These are phyloP conservation scores for Xiphophorus couchianus DNA, from an alignment of 2,113 vertebrate species.

Conservation along the genomic window DNA sequence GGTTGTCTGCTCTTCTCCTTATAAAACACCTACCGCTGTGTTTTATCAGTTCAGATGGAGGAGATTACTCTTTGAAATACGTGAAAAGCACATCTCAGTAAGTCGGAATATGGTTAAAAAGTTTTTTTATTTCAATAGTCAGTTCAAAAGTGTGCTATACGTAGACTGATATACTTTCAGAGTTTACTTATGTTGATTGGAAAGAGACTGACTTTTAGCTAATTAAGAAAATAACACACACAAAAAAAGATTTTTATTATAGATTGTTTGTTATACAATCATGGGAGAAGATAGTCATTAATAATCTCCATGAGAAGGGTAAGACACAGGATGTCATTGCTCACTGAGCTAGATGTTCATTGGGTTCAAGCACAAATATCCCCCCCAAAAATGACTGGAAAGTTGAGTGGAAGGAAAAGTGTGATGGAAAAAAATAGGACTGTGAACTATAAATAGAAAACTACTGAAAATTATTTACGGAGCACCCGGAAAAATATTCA, in stretches of 20 bases:
- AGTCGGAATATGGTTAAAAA: not conserved
- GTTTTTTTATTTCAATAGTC: not conserved
- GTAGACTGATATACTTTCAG: not conserved
- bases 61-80: not conserved
- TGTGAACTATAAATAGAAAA: no score
- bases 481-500: no score
- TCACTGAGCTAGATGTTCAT: not conserved
- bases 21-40: conserved; percentile 6
- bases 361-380: no score
- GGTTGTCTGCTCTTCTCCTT: conserved; percentile 29
- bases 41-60: not conserved
- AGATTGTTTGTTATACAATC: not conserved
- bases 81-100: not conserved
- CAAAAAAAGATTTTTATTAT: not conserved
- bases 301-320: no score
- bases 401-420: not conserved
- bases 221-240: no score
- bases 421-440: not conserved
- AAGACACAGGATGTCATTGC: no score
- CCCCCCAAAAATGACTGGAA: not conserved
- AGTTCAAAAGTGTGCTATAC: not conserved
- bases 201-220: not conserved
- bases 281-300: not conserved
- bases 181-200: not conserved
- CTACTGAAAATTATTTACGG: no score